A percentile compares a stretch with the other conserved stretches of the same genome.
Conservation (phyloP, 1,140 invertebrate species). For the Helicoverpa armigera region DNA sequence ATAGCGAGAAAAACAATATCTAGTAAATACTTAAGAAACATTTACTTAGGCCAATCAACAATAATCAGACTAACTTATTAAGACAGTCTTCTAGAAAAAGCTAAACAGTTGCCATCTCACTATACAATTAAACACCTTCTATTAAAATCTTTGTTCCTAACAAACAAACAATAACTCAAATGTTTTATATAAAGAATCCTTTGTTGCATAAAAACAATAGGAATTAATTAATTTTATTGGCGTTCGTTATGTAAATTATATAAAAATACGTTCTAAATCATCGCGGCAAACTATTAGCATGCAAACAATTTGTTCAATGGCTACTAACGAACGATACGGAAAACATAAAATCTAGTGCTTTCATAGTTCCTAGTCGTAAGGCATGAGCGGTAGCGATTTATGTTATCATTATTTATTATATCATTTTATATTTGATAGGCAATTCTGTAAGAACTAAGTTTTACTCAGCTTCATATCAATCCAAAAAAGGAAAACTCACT, state of each 20-base stretch:
- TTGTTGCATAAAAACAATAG: constrained; percentile 42
- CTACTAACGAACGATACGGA: constrained; percentile 54
- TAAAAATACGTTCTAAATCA: constrained; percentile 40
- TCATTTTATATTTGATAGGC: too few relatives aligned
- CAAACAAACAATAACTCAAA: constrained; percentile 21
- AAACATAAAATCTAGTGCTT: constrained; percentile 53
- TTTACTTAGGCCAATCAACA: too few relatives aligned
- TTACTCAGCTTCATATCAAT: too few relatives aligned
- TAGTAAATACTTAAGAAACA: too few relatives aligned
- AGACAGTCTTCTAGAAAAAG: background rate
- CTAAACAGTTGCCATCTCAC: background rate
- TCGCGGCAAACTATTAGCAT: constrained; percentile 24
- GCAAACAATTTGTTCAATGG: constrained; percentile 58
- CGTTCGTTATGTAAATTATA: constrained; percentile 39
- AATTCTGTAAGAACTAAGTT: too few relatives aligned
- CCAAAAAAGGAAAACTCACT: too few relatives aligned
- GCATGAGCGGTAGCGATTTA: constrained; percentile 29
- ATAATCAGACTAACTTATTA: too few relatives aligned
- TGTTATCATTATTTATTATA: too few relatives aligned
- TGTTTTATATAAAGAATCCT: constrained; percentile 10
- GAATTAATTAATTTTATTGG: constrained; percentile 32
- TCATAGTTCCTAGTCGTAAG: constrained; percentile 48
- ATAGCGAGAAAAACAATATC: too few relatives aligned
- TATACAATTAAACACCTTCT: background rate
- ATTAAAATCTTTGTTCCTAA: background rate